Conservation (phyloP, 2,888 invertebrate genomes). For the Nesidiocoris tenuis region DNA sequence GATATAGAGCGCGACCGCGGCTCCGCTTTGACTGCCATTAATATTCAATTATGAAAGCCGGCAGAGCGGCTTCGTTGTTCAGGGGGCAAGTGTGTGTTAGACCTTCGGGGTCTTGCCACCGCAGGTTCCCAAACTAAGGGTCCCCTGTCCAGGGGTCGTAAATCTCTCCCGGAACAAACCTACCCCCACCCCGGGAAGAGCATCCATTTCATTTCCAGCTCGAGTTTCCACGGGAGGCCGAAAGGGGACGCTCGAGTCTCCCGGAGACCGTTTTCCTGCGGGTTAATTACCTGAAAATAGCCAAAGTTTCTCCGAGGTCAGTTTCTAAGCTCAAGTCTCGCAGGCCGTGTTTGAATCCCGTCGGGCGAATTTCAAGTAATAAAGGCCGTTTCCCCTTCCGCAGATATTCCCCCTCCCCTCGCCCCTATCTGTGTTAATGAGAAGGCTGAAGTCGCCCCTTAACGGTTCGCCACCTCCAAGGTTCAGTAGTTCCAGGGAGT, state of each 20-base stretch:
- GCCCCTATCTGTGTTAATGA: background rate
- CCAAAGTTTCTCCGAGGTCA: constrained; percentile 14
- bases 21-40: constrained; percentile 43
- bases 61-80: background rate
- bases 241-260: background rate
- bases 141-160: background rate
- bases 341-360: background rate
- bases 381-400: background rate
- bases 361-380: background rate
- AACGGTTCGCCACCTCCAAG: background rate
- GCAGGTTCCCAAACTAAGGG: background rate
- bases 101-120: background rate
- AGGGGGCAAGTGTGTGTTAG: background rate
- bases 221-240: background rate
- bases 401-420: background rate
- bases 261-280: background rate
- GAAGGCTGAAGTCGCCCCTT: background rate
- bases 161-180: background rate
- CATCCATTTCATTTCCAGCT: background rate
- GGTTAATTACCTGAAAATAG: constrained; percentile 34
- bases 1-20: constrained; percentile 32
- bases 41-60: constrained; percentile 44
- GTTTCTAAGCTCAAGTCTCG: background rate
- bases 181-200: background rate
- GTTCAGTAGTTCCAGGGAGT: background rate